A percentile compares a stretch with the other conserved stretches of the same genome.
Conservation (phyloP, 2,888 invertebrate species). For the Diarsia mendica region DNA sequence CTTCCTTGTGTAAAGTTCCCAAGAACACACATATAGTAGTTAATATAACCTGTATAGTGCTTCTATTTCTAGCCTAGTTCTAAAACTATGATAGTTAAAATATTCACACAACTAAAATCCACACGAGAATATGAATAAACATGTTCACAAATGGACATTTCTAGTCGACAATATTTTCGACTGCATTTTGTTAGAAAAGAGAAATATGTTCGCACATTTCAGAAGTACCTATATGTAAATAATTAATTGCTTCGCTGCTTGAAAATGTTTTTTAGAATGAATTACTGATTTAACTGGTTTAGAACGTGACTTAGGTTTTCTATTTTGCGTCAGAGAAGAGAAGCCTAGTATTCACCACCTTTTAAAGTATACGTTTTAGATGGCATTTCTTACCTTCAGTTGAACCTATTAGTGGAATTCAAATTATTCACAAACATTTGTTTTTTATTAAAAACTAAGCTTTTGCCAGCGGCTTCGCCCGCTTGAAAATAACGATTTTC, state of each 20-base stretch:
- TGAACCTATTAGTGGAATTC: no score
- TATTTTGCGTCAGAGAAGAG: background rate
- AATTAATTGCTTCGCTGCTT: background rate
- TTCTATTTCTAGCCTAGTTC: conserved; percentile 10
- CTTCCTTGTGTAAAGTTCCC: background rate
- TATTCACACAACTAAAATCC: conserved; percentile 44
- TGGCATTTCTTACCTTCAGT: no score
- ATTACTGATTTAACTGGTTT: background rate
- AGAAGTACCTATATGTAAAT: conserved; percentile 14
- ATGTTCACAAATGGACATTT: conserved; percentile 53
- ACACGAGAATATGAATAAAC: conserved; percentile 53
- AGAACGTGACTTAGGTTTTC: background rate
- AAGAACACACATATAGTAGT: background rate
- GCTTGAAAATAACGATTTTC: no score
- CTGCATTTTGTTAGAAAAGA: conserved; percentile 34
- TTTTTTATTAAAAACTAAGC: no score
- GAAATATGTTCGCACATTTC: conserved; percentile 25
- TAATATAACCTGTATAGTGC: background rate
- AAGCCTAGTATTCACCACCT: background rate
- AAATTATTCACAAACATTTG: no score
- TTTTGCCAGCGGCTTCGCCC: no score
- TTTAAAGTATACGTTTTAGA: background rate
- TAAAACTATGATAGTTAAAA: conserved; percentile 42
- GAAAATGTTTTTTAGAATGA: background rate
- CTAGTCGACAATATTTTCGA: conserved; percentile 36